Percentiles rank a stretch among this genome's conserved stretches.
Evolutionary conservation across 2,888 invertebrate species (phyloP).

Genomic region (Liodrosophila aerea): DNA sequence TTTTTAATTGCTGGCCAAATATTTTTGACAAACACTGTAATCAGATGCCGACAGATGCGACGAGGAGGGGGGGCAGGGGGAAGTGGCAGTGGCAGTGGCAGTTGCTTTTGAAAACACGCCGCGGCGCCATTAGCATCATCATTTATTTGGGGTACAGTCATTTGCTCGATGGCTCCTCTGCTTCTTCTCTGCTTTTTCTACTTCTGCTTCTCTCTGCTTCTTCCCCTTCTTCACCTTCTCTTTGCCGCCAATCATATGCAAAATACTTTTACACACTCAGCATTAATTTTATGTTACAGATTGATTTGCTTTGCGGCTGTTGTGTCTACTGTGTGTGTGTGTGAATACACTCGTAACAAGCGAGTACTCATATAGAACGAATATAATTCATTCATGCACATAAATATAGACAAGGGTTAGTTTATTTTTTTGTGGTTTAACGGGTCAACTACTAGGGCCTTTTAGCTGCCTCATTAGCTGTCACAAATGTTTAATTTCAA

Average conservation of each 20-base stretch:
- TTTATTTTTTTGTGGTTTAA: no score
- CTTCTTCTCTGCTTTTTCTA: background rate
- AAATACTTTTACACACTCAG: no score
- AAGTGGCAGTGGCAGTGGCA: no score
- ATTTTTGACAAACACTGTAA: slow-evolving; percentile 72
- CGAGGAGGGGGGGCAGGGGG: background rate
- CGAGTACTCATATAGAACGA: no score
- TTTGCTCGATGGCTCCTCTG: background rate
- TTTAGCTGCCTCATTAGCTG: background rate
- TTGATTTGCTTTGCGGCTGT: background rate
- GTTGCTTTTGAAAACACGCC: slow-evolving; percentile 15
- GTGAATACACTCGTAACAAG: no score
- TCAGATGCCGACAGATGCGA: slow-evolving; percentile 54
- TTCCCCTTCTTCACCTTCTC: no score
- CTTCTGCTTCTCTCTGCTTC: background rate
- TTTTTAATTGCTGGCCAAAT: slow-evolving; percentile 71
- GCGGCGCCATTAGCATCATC: slow-evolving; percentile 44
- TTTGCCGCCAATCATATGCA: no score
- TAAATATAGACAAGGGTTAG: no score
- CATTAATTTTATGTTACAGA: no score
- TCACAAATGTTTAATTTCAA: background rate
- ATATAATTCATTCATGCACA: no score
- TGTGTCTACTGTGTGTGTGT: no score
- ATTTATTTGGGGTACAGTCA: slow-evolving; percentile 26
- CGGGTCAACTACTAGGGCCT: no score